A percentile compares a stretch with the other conserved stretches of the same genome.
These are phyloP conservation scores for Chrysolina americana DNA, from an alignment of 2,888 invertebrate genomes.

Conservation along the genomic window DNA sequence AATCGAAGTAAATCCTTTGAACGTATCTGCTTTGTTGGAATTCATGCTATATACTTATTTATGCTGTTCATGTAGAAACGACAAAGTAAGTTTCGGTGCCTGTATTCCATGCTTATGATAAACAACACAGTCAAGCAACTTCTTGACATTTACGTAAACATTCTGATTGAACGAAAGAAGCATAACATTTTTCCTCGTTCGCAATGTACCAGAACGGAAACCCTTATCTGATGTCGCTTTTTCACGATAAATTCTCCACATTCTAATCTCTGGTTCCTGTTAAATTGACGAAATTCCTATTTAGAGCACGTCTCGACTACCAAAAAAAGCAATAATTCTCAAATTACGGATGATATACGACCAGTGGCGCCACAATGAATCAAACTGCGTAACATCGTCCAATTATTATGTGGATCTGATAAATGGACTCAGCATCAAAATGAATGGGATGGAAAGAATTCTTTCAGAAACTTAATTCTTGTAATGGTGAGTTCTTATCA, in stretches of 20 bases:
- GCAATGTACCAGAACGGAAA: not conserved
- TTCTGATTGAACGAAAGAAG: not conserved
- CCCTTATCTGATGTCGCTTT: constrained; percentile 30
- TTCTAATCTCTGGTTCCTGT: constrained; percentile 33
- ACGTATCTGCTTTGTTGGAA: too few species aligned
- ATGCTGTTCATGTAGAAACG: too few species aligned
- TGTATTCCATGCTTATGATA: too few species aligned
- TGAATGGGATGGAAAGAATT: not conserved
- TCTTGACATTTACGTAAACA: not conserved
- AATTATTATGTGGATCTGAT: not conserved
- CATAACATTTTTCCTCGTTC: not conserved
- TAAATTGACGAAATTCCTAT: constrained; percentile 36
- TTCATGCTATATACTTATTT: too few species aligned
- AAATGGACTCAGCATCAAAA: not conserved
- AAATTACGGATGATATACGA: constrained; percentile 27
- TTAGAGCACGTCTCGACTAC: constrained; percentile 20
- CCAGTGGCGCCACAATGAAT: constrained; percentile 10
- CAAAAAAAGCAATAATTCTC: constrained; percentile 37
- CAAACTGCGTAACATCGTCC: not conserved
- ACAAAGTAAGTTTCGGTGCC: too few species aligned
- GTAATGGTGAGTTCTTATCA: too few species aligned
- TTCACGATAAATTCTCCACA: constrained; percentile 32
- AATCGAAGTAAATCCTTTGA: too few species aligned
- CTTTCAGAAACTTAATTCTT: too few species aligned
- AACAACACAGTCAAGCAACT: too few species aligned